phyloP scores from a whole-genome alignment of 2,888 invertebrate genomes.

The Teinopalpus imperialis region DNA sequence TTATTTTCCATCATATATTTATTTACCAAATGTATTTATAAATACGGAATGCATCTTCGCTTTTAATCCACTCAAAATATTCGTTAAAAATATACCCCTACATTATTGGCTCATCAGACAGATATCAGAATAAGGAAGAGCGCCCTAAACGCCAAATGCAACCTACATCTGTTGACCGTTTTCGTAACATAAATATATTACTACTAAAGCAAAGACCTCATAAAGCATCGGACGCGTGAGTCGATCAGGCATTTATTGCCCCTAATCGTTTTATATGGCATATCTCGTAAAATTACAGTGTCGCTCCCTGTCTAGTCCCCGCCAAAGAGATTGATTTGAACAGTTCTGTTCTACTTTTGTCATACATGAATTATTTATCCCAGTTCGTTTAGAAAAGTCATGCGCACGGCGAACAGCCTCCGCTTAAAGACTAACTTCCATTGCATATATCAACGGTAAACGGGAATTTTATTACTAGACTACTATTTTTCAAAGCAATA shows the following conservation, averaged over 20 bases:
- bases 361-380: conserved; percentile 31
- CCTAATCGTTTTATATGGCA: conserved; percentile 60
- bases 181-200: conserved; percentile 41
- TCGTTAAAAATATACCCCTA: no score
- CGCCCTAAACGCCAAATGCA: background rate
- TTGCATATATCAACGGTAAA: background rate
- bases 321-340: conserved; percentile 45
- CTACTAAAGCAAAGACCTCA: conserved; percentile 36
- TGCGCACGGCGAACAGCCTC: conserved; percentile 27
- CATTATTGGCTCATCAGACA: background rate
- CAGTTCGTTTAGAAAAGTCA: conserved; percentile 35
- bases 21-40: no score
- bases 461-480: background rate
- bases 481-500: conserved; percentile 2
- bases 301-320: conserved; percentile 38
- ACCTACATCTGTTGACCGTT: conserved; percentile 10
- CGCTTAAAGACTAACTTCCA: conserved; percentile 2
- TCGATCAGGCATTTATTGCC: conserved; percentile 55
- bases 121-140: conserved; percentile 1
- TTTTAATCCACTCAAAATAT: no score
- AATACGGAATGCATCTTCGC: no score
- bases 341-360: conserved; percentile 37
- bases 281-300: conserved; percentile 54
- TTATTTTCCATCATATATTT: no score
- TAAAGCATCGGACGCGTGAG: conserved; percentile 52